A percentile compares a stretch with the other conserved stretches of the same genome.
Evolutionary conservation across 2,888 invertebrate species (phyloP).

Genomic region (Atrina japonica): DNA sequence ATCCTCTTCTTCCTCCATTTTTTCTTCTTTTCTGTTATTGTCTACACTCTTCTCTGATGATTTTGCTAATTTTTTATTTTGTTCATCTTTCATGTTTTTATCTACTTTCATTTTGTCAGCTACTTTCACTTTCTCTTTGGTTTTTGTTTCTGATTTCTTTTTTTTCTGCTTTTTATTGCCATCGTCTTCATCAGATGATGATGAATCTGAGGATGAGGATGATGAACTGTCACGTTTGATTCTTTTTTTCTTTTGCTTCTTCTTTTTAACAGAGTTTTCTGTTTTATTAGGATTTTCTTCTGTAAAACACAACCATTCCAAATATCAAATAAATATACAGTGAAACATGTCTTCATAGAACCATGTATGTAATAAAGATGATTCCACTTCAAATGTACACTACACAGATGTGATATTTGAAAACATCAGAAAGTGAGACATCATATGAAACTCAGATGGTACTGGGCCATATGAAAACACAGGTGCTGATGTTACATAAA

Average conservation of each 20-base stretch:
- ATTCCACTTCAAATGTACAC: no score
- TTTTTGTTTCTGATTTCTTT: slow-evolving; percentile 7
- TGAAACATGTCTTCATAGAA: no score
- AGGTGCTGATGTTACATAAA: no score
- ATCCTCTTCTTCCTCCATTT: slow-evolving; percentile 59
- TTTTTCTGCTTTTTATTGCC: slow-evolving; percentile 19
- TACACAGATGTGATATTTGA: no score
- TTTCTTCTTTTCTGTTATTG: slow-evolving; percentile 20
- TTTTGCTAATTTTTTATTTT: slow-evolving; percentile 5
- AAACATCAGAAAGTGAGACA: no score
- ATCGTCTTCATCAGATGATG: slow-evolving; percentile 31
- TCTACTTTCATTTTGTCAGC: not conserved
- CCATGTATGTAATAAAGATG: no score
- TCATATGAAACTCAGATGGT: no score
- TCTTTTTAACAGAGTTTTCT: slow-evolving; percentile 16
- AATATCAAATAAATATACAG: not conserved
- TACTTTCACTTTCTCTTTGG: slow-evolving; percentile 12
- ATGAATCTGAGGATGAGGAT: slow-evolving; percentile 31
- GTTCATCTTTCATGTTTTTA: slow-evolving; percentile 1
- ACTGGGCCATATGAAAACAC: no score
- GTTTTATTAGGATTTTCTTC: slow-evolving; percentile 16
- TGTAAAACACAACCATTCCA: not conserved
- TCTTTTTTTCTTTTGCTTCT: slow-evolving; percentile 6
- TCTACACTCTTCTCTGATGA: slow-evolving; percentile 2
- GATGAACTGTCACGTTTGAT: slow-evolving; percentile 31